Evolutionary conservation across 2,797 vertebrate genomes (phyloP).

Genomic region (Rhadinocentrus ornatus): DNA sequence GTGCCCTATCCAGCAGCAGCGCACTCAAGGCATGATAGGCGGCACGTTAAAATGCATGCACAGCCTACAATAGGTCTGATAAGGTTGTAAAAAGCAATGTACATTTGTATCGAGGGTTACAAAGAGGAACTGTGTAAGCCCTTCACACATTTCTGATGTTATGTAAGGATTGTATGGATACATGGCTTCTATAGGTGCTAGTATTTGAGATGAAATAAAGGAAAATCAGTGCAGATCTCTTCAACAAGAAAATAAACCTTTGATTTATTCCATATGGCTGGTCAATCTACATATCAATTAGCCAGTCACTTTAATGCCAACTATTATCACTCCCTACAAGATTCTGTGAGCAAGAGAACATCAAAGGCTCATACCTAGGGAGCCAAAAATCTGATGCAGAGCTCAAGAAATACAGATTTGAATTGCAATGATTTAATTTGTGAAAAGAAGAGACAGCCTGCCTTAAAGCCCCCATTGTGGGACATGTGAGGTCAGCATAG

Average conservation of each 20-base stretch:
- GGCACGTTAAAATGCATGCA: slow-evolving; percentile 18
- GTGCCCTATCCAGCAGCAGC: slow-evolving; percentile 44
- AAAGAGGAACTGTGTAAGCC: slow-evolving; percentile 32
- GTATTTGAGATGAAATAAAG: slow-evolving; percentile 7
- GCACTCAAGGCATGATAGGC: slow-evolving; percentile 54
- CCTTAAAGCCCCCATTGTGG: slow-evolving; percentile 14
- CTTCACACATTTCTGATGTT: slow-evolving; percentile 39
- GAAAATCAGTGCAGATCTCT: slow-evolving; percentile 16
- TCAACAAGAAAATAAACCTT: slow-evolving; percentile 24
- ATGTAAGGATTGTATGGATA: slow-evolving; percentile 23
- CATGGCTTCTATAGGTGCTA: slow-evolving; percentile 34
- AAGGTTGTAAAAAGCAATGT: slow-evolving; percentile 46
- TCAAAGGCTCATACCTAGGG: slow-evolving; percentile 19
- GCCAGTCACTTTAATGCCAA: slow-evolving; percentile 15
- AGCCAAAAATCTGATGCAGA: slow-evolving; percentile 38
- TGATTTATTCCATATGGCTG: slow-evolving; percentile 25
- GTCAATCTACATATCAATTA: slow-evolving; percentile 21
- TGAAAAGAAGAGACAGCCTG: slow-evolving; percentile 28
- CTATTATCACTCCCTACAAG: slow-evolving; percentile 9
- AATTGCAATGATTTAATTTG: slow-evolving; percentile 38
- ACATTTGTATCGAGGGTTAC: slow-evolving; percentile 40
- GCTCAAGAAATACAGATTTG: slow-evolving; percentile 20
- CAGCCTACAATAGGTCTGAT: slow-evolving; percentile 22
- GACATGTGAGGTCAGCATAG: slow-evolving; percentile 32
- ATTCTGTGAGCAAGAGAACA: slow-evolving; percentile 8